Evolutionary conservation across 2,888 invertebrate species (phyloP).

Genomic region (Drosophila rubida): DNA sequence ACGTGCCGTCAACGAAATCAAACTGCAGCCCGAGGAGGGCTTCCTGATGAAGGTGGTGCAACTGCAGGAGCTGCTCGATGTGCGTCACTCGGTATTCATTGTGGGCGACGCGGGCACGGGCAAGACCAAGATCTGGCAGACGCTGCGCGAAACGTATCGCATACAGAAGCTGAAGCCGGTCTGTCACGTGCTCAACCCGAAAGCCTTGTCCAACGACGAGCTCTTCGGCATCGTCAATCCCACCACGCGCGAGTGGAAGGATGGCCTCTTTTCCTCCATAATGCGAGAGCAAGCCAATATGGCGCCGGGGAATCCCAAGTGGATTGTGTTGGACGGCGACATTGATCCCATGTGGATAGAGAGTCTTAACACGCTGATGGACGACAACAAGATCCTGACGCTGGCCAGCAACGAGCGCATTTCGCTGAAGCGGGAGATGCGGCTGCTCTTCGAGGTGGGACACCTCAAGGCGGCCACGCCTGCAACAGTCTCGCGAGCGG

Average conservation of each 20-base stretch:
- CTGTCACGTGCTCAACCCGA: constrained; percentile 96
- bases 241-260: constrained; percentile 96
- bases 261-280: constrained; percentile 95
- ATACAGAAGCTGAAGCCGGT: constrained; percentile 89
- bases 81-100: constrained; percentile 97
- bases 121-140: constrained; percentile 97
- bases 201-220: constrained; percentile 97
- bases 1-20: constrained; percentile 92
- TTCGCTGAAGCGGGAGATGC: constrained; percentile 94
- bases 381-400: constrained; percentile 97
- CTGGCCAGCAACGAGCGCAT: constrained; percentile 98
- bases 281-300: constrained; percentile 97
- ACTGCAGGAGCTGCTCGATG: constrained; percentile 95
- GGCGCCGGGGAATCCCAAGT: constrained; percentile 93
- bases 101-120: constrained; percentile 95
- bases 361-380: constrained; percentile 98
- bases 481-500: constrained; percentile 97
- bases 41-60: constrained; percentile 96
- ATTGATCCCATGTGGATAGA: constrained; percentile 95
- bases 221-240: constrained; percentile 97
- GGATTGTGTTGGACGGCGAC: constrained; percentile 98
- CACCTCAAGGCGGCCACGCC: constrained; percentile 96
- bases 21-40: constrained; percentile 95
- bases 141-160: constrained; percentile 91
- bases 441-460: constrained; percentile 96